Conservation (phyloP, 1,140 invertebrate genomes). For the Patella vulgata region DNA sequence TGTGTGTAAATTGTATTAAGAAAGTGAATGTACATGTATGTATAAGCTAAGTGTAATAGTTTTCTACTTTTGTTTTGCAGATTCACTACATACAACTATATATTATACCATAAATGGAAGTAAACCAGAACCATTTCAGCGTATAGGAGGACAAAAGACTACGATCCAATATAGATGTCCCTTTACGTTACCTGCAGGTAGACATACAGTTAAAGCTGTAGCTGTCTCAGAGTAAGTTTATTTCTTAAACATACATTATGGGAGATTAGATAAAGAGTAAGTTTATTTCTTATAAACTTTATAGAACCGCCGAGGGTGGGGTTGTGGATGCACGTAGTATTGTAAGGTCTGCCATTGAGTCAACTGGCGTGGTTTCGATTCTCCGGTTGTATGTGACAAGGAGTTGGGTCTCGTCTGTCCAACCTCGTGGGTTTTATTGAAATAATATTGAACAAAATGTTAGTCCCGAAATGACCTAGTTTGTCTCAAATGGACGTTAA, state of each 20-base stretch:
- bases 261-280: too few relatives aligned
- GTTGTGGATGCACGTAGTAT: neutral
- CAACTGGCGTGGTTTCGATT: too few relatives aligned
- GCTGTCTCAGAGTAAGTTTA: conserved; percentile 59
- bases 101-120: conserved; percentile 67
- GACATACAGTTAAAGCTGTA: conserved; percentile 65
- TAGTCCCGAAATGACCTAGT: neutral
- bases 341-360: too few relatives aligned
- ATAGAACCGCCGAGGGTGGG: too few relatives aligned
- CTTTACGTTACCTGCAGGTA: conserved; percentile 64
- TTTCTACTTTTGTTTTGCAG: conserved; percentile 38
- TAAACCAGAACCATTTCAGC: conserved; percentile 66
- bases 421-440: too few relatives aligned
- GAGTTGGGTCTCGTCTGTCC: too few relatives aligned
- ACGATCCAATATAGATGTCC: conserved; percentile 64
- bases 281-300: neutral
- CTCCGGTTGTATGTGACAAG: too few relatives aligned
- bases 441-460: too few relatives aligned
- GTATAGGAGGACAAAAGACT: conserved; percentile 51
- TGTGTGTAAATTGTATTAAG: too few relatives aligned
- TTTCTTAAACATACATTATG: too few relatives aligned
- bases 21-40: too few relatives aligned
- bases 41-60: too few relatives aligned
- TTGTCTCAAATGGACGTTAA: neutral
- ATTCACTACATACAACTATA: conserved; percentile 53